phyloP scores from a whole-genome alignment of 2,113 vertebrate genomes.

The Vulpes vulpes region DNA sequence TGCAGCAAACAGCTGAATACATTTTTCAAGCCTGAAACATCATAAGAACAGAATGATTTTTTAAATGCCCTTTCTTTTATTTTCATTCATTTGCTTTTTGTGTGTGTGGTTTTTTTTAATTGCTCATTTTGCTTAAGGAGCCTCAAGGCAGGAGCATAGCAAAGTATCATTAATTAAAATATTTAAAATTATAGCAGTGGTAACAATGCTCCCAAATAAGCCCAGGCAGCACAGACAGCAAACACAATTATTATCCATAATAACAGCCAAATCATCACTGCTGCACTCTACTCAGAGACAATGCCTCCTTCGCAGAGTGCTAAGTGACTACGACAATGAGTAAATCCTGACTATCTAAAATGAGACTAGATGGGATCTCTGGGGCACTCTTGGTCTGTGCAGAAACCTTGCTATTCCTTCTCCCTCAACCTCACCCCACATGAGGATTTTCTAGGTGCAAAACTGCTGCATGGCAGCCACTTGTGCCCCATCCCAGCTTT shows the following conservation, averaged over 20 bases:
- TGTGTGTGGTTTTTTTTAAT: constrained; percentile 70
- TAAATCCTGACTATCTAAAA: constrained; percentile 61
- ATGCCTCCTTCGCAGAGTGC: constrained; percentile 48
- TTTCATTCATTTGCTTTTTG: constrained; percentile 77
- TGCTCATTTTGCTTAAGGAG: constrained; percentile 81
- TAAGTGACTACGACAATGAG: constrained; percentile 66
- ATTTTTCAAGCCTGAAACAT: constrained; percentile 78
- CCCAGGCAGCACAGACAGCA: constrained; percentile 69
- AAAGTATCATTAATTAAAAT: constrained; percentile 84
- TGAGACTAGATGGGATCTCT: background rate
- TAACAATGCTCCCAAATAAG: constrained; percentile 67
- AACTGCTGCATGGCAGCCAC: background rate
- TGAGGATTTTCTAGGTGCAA: constrained; percentile 22
- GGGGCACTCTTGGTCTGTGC: background rate
- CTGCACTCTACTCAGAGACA: constrained; percentile 44
- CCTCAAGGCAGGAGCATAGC: constrained; percentile 72
- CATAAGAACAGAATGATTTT: constrained; percentile 70
- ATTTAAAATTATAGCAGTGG: constrained; percentile 79
- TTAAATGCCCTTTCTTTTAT: constrained; percentile 77
- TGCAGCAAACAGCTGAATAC: constrained; percentile 62
- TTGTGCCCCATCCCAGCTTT: background rate
- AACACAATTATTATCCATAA: constrained; percentile 79
- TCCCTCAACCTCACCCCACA: background rate
- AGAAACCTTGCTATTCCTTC: background rate
- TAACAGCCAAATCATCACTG: constrained; percentile 64